Percentiles rank a stretch among this genome's conserved stretches.
phyloP scores from a whole-genome alignment of 2,888 invertebrate genomes.

The Platycheirus albimanus region DNA sequence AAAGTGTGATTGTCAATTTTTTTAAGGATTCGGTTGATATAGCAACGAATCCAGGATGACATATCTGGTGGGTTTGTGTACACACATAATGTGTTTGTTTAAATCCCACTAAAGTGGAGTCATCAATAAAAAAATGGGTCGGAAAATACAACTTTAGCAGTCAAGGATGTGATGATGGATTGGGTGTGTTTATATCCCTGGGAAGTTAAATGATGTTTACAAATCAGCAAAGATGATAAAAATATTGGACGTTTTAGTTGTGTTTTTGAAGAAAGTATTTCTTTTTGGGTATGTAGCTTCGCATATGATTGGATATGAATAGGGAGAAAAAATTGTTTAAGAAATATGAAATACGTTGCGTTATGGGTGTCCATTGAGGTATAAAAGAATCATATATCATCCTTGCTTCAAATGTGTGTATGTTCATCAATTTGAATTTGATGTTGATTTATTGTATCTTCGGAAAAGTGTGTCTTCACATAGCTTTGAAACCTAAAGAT shows the following conservation, averaged over 20 bases:
- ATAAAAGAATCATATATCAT: too few species aligned
- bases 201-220: conserved; percentile 28
- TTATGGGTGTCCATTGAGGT: too few species aligned
- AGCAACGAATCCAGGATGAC: background rate
- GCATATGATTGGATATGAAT: too few species aligned
- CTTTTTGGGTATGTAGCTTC: too few species aligned
- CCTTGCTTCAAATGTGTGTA: too few species aligned
- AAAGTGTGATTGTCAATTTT: too few species aligned
- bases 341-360: too few species aligned
- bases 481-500: too few species aligned
- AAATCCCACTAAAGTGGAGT: conserved; percentile 27
- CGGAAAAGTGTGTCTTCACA: too few species aligned
- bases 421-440: too few species aligned
- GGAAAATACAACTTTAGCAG: background rate
- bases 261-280: background rate
- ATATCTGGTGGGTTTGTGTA: conserved; percentile 5
- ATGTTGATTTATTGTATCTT: too few species aligned
- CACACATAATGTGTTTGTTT: conserved; percentile 34
- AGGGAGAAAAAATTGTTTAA: too few species aligned
- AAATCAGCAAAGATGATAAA: conserved; percentile 3
- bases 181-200: conserved; percentile 7
- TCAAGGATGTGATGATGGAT: conserved; percentile 29
- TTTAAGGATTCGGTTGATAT: background rate
- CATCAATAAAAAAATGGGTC: conserved; percentile 16
- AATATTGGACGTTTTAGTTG: background rate